These are phyloP conservation scores for Zaprionus inermis DNA, from an alignment of 1,140 invertebrate species.

Conservation along the genomic window DNA sequence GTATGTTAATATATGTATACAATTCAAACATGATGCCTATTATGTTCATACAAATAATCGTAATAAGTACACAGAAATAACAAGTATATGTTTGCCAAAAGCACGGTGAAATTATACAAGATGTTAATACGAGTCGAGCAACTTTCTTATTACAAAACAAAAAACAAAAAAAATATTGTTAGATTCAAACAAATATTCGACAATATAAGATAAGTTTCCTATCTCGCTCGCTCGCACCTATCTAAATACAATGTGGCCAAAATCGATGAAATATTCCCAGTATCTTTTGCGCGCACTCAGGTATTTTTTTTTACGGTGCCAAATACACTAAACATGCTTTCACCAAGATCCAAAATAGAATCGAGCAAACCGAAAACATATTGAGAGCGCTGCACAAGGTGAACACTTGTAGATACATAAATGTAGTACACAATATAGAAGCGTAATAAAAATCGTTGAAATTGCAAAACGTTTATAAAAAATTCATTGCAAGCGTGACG, in stretches of 20 bases:
- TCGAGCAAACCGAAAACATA: not conserved
- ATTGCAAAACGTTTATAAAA: slow-evolving; percentile 64
- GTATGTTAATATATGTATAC: slow-evolving; percentile 1
- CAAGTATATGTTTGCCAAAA: not conserved
- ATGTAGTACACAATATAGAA: slow-evolving; percentile 5
- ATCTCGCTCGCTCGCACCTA: not conserved
- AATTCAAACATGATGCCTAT: slow-evolving; percentile 4
- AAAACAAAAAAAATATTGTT: not conserved
- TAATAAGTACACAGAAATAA: not conserved
- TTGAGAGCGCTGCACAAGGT: not conserved
- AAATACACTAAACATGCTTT: not conserved
- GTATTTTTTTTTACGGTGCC: slow-evolving; percentile 1
- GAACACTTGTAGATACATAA: not conserved
- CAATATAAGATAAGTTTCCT: slow-evolving; percentile 5
- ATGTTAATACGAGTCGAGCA: slow-evolving; percentile 1
- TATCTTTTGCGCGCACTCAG: not conserved
- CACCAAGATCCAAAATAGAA: not conserved
- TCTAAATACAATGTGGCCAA: not conserved
- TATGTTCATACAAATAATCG: slow-evolving; percentile 1
- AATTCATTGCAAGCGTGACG: slow-evolving; percentile 35
- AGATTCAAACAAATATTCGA: not conserved
- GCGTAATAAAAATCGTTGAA: slow-evolving; percentile 68
- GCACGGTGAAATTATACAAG: not conserved
- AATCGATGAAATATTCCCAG: not conserved
- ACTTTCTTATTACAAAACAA: not conserved